Evolutionary conservation across 2,888 invertebrate genomes (phyloP).

Genomic region (Lasius fuliginosus): DNA sequence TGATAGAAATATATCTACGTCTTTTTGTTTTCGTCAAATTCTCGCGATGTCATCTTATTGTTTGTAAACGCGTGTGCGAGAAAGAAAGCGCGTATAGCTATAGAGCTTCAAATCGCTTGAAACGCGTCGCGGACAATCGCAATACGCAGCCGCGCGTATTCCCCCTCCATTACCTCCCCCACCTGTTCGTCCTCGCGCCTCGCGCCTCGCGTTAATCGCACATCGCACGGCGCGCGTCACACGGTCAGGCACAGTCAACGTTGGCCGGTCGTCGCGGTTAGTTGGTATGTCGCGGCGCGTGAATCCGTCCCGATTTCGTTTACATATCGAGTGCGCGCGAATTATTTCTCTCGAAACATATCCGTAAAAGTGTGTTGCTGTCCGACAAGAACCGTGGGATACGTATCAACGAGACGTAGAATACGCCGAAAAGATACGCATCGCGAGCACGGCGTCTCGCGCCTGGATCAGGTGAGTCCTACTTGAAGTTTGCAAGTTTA

Average conservation of each 20-base stretch:
- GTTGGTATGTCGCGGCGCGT: constrained; percentile 30
- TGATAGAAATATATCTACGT: not conserved
- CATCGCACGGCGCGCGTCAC: not conserved
- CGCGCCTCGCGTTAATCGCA: not conserved
- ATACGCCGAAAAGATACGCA: not conserved
- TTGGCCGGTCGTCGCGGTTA: not conserved
- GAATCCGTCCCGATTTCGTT: constrained; percentile 36
- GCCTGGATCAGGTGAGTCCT: constrained; percentile 24
- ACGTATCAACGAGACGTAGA: constrained; percentile 15
- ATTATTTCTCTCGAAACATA: not conserved
- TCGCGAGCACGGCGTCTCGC: constrained; percentile 1
- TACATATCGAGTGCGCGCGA: constrained; percentile 23
- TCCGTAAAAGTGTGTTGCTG: constrained; percentile 5
- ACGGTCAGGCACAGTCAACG: constrained; percentile 11
- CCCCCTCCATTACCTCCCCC: not conserved
- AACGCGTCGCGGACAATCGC: not conserved
- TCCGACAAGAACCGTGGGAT: not conserved
- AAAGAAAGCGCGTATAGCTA: not conserved
- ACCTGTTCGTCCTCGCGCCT: not conserved
- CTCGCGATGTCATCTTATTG: not conserved
- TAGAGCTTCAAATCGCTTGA: no score
- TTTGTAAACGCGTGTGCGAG: not conserved
- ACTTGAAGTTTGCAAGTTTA: not conserved
- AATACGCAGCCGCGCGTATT: not conserved
- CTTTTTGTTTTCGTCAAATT: not conserved